Evolutionary conservation across 2,888 invertebrate genomes (phyloP), one percentile per base, ranked within the genome.

Genomic region (Phaonia tiefii): DNA sequence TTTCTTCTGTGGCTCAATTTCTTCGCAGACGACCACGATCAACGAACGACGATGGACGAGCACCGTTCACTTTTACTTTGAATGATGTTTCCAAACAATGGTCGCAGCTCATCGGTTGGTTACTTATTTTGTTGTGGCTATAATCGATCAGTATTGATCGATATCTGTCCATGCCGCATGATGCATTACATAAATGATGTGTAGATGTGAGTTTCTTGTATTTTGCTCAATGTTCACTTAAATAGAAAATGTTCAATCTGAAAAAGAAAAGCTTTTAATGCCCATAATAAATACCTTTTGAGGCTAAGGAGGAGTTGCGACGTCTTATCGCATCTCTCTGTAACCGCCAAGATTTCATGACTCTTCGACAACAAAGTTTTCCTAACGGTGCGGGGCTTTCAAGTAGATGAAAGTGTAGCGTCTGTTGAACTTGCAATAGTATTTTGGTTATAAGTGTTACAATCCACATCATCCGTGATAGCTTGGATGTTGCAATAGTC

Each of bases 61-160:
- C 39, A 65, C 67, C 49, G 49, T 71, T 81, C 63, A 72, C 71
- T 78, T 81, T 78, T 75, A 75, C 63, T 72, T 73, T 72, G 67
- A 78, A 72, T 60, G 63, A 78, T 78, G 77, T 63, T 63, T 39
- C 42, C 63, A 42, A 63, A 63, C 63, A 63, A 63, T 63, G 42
- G 56, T 26, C 25, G 56, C 3, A 13, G 60, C 13, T 58, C 17
- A 15, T 58, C 51, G 58, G 3, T 58, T 58, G 70, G 26, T 71
- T 71, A 44, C 49, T 26, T 70, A 31, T 63, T 17, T 58, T 37
- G n/a, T 73, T 67, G 31, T 51, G 46, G 17, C 60, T 75, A 67
- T 75, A 67, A 75, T 78, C 71, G 73, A 81, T 75, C 65, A 81
- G 63, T 78, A 71, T 71, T 75, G 71, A 81, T 81, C 31, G 71